Conservation (phyloP, 2,888 invertebrate species). For the Leucania comma region DNA sequence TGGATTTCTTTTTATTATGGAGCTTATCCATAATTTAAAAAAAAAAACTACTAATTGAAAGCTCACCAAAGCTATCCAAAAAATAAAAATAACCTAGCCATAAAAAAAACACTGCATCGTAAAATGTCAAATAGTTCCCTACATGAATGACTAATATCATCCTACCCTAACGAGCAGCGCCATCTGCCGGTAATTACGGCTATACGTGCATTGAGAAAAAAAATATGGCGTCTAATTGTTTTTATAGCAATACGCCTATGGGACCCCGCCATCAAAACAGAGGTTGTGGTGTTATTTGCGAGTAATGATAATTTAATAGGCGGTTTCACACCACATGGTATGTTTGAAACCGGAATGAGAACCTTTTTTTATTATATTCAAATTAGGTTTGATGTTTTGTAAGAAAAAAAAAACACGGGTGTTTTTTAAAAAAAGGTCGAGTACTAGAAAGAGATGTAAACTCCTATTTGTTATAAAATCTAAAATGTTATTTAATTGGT, state of each 20-base stretch:
- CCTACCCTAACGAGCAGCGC: constrained; percentile 80
- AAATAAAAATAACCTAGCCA: not conserved
- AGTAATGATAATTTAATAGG: constrained; percentile 63
- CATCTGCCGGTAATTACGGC: constrained; percentile 86
- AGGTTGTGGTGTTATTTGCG: constrained; percentile 39
- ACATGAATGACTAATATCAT: constrained; percentile 69
- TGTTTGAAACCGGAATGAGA: constrained; percentile 14
- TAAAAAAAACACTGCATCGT: constrained; percentile 19
- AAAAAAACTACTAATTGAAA: not conserved
- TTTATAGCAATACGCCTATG: constrained; percentile 74
- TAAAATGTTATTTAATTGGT: not conserved
- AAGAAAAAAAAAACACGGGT: not conserved
- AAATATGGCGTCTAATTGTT: constrained; percentile 80
- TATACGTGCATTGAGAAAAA: constrained; percentile 80
- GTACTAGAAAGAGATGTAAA: too few relatives aligned
- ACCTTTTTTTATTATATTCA: constrained; percentile 29
- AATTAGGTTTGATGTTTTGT: constrained; percentile 19
- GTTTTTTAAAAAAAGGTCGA: not conserved
- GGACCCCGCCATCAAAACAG: constrained; percentile 46
- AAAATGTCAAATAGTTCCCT: constrained; percentile 58
- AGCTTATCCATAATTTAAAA: too few relatives aligned
- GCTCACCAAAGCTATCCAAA: not conserved
- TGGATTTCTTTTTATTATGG: too few relatives aligned
- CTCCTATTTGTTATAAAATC: not conserved
- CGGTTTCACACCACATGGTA: constrained; percentile 59